Evolutionary conservation across 2,113 vertebrate species (phyloP).

Genomic region (Penelope pileata): DNA sequence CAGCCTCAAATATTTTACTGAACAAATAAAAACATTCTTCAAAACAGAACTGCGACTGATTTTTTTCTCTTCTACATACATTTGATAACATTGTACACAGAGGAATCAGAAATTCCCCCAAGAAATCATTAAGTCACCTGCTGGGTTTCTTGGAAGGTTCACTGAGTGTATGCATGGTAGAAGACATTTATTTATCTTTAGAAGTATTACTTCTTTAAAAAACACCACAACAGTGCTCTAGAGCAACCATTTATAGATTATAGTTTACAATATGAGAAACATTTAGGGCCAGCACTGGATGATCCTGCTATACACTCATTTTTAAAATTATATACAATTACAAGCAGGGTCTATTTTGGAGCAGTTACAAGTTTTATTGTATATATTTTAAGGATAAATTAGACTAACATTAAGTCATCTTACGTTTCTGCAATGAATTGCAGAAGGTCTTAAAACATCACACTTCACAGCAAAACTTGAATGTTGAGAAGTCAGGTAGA

Average conservation of each 20-base stretch:
- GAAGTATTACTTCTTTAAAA: background rate
- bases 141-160: background rate
- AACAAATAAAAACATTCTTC: background rate
- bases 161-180: background rate
- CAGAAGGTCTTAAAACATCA: background rate
- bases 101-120: background rate
- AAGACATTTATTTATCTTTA: background rate
- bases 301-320: background rate
- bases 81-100: background rate
- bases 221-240: background rate
- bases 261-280: background rate
- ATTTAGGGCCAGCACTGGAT: background rate
- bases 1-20: background rate
- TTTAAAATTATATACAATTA: background rate
- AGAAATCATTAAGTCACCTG: background rate
- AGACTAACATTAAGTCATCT: background rate
- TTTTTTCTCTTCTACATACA: background rate
- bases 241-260: background rate
- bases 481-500: background rate
- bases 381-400: background rate
- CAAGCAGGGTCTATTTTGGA: background rate
- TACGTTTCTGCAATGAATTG: background rate
- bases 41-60: background rate
- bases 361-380: background rate
- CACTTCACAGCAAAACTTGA: background rate